phyloP scores from a whole-genome alignment of 2,113 vertebrate genomes.

The Alethe diademata region DNA sequence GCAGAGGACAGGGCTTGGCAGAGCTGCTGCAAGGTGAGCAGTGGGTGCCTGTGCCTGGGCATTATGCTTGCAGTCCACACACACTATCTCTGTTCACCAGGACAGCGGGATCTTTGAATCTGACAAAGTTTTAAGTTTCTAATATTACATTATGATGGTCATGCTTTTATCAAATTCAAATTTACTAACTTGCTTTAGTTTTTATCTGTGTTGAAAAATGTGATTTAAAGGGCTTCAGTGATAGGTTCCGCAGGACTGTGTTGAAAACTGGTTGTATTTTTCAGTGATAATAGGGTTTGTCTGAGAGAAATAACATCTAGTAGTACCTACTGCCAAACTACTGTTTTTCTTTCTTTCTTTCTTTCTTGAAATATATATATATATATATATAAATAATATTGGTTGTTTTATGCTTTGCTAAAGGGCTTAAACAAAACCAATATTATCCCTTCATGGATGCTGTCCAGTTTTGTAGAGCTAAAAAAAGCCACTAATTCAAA shows the following conservation, averaged over 20 bases:
- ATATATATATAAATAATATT: background rate
- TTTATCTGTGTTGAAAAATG: background rate
- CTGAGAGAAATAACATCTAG: background rate
- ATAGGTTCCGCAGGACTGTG: background rate
- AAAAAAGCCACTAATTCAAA: background rate
- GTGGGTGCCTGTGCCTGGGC: background rate
- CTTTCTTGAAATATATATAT: too few relatives aligned
- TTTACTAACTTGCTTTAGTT: background rate
- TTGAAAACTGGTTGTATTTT: background rate
- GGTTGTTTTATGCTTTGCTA: background rate
- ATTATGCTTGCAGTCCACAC: background rate
- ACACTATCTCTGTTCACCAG: background rate
- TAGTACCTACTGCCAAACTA: background rate
- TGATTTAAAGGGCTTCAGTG: background rate
- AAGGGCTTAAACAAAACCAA: background rate
- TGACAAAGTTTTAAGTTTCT: background rate
- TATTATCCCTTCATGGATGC: background rate
- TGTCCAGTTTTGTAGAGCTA: background rate
- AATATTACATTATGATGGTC: accelerated
- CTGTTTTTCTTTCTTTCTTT: too few relatives aligned
- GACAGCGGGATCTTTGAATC: background rate
- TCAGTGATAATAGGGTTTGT: background rate
- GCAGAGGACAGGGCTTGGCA: background rate
- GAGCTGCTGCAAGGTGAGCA: background rate
- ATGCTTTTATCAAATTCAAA: background rate